A percentile compares a stretch with the other conserved stretches of the same genome.
These are phyloP conservation scores for Gonioctena quinquepunctata DNA, from an alignment of 1,140 invertebrate species.

Conservation along the genomic window DNA sequence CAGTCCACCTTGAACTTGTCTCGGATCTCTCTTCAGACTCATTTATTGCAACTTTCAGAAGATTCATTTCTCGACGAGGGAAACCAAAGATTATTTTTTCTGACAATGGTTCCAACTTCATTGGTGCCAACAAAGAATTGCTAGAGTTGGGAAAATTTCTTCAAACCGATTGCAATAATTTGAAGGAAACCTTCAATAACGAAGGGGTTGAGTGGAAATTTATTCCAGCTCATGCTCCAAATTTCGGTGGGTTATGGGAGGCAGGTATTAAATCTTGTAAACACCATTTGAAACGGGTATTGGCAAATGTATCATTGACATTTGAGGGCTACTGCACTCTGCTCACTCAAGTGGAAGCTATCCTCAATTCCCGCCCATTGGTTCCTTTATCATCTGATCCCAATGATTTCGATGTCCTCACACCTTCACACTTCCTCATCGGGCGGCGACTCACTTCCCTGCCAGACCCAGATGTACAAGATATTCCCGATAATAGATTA, in stretches of 20 bases:
- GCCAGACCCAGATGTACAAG: too few species aligned
- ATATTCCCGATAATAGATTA: slow-evolving; percentile 1
- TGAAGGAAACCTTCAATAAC: not conserved
- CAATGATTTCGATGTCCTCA: too few species aligned
- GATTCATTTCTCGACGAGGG: slow-evolving; percentile 55
- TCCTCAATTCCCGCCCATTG: slow-evolving; percentile 49
- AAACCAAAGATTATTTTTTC: slow-evolving; percentile 30
- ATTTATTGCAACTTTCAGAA: slow-evolving; percentile 49
- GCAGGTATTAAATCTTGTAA: slow-evolving; percentile 25
- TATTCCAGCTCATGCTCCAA: slow-evolving; percentile 27
- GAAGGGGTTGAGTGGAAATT: slow-evolving; percentile 51
- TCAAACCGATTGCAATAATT: not conserved
- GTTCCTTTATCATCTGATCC: slow-evolving; percentile 23
- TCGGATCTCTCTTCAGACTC: slow-evolving; percentile 48
- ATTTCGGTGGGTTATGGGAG: slow-evolving; percentile 37
- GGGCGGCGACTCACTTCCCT: too few species aligned
- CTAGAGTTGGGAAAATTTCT: slow-evolving; percentile 35
- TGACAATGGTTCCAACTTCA: slow-evolving; percentile 45
- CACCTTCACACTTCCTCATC: too few species aligned
- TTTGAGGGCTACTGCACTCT: slow-evolving; percentile 38
- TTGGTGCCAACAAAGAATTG: slow-evolving; percentile 30
- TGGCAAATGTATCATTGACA: slow-evolving; percentile 31
- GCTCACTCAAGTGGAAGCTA: slow-evolving; percentile 37
- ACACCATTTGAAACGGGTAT: slow-evolving; percentile 43
- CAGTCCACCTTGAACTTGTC: slow-evolving; percentile 56